Evolutionary conservation across 2,797 vertebrate species (phyloP), one percentile per base, ranked within the genome.

Genomic region (Anomalospiza imberbis): DNA sequence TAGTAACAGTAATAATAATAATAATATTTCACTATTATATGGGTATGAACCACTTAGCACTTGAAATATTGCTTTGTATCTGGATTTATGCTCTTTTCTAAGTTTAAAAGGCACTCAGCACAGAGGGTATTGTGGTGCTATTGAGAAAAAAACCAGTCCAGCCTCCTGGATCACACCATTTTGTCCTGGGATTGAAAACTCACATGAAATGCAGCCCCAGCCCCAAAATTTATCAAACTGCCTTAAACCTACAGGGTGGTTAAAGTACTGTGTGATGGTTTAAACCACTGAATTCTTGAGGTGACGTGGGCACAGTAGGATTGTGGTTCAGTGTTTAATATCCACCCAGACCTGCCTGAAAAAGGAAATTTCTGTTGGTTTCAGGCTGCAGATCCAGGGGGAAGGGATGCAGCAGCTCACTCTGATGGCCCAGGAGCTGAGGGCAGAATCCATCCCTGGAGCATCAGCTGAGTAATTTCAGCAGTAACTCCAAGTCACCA

Each of bases 131-230:
- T 0, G 0, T 36, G 26, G 3, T 67, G 45, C 38, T 50, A 3
- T 45, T 24, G 16, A 51, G 22, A 25, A 44, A 12, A 12, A 72
- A 79, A 38, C 13, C 55, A 34, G 17, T 13, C 32, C 75, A 42
- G 24, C 29, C 53, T 70, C 72, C 25, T 24, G 32, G 31, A 29
- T 54, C 0, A 0, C 21, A 60, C 38, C 1, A 0, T 36, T 48
- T 36, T n/a, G 4, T 63, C 40, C 57, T 29, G 31, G 13, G 36
- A 5, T 44, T 10, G 7, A 58, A 83, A 63, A 50, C 29, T 42
- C 4, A 5, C 11, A 5, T 0, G 5, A 47, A 72, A 42, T 10
- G 6, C 45, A 65, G 12, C 7, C 54, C 29, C 54, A 65, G 7
- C 24, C 31, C 9, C 32, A 61, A 58, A 22, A 38, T 57, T 28